A percentile compares a stretch with the other conserved stretches of the same genome.
Evolutionary conservation across 2,888 invertebrate species (phyloP).

Genomic region (Hyppa rectilinea): DNA sequence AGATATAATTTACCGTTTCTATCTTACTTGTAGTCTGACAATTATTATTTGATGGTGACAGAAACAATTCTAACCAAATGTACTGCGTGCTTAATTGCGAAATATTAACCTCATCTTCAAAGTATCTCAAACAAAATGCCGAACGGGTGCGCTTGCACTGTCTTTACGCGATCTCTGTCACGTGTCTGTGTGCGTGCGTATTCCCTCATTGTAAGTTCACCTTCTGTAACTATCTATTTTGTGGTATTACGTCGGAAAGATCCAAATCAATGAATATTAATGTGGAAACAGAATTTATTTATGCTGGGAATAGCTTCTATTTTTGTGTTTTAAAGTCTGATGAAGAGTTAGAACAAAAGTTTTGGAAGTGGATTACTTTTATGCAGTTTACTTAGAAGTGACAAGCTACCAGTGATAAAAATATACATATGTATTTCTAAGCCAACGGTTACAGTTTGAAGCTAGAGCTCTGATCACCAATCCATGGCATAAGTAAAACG

Average conservation of each 20-base stretch:
- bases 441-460: background rate
- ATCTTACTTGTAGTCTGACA: background rate
- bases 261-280: constrained; percentile 83
- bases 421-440: background rate
- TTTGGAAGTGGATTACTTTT: background rate
- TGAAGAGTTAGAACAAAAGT: constrained; percentile 44
- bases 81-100: background rate
- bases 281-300: constrained; percentile 73
- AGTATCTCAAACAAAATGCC: background rate
- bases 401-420: background rate
- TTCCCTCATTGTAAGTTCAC: too few species aligned
- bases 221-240: constrained; percentile 3
- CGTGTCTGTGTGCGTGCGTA: too few species aligned
- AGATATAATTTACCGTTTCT: background rate
- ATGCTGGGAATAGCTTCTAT: constrained; percentile 58
- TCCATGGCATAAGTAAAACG: too few species aligned
- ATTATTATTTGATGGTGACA: background rate
- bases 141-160: constrained; percentile 8
- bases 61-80: background rate
- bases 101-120: background rate
- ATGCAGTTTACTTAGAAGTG: background rate
- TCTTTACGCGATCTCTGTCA: background rate
- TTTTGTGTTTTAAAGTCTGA: constrained; percentile 60
- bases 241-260: constrained; percentile 69
- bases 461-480: background rate